Evolutionary conservation across 2,797 vertebrate genomes (phyloP), one percentile per base, ranked within the genome.

Genomic region (Capromys pilorides): DNA sequence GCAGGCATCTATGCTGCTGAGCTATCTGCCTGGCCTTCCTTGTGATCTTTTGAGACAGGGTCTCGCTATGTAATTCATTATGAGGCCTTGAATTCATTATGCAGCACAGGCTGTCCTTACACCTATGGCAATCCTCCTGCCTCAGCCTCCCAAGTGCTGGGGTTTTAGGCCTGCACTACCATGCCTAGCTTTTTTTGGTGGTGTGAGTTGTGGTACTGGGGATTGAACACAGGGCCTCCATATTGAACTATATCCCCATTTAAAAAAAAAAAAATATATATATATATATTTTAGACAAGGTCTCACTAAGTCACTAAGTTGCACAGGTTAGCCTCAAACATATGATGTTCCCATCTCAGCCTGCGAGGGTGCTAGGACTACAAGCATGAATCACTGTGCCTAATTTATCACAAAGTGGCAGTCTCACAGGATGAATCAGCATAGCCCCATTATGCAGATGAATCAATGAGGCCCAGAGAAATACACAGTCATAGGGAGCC

Each of bases 401-500:
- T 71, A 41, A 41, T 11, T 49, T 31, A 31, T 49, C 41, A 45
- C 41, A 49, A 77, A 59, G 82, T 57, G 80, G 83, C 16, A 36
- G n/a, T 77, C 11, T 77, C 71, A 54, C 94, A 77, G 91, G 39
- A 91, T 26, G 41, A 75, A 41, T 71, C 31, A 49, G 19, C 73
- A 45, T 21, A 64, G n/a, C 84, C n/a, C 89, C 71, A 10, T 88
- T 73, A 62, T 14, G 51, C 13, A 45, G 86, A 81, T 61, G 49
- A 94, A 61, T 49, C 85, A 90, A 41, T 59, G 61, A 87, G 66
- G 24, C 78, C 54, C 54, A 69, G 49, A 59, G 67, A 92, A 88
- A 5, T 10, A 80, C n/a, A 36, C 3, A 77, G 64, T 49, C n/a
- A 61, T 45, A 90, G 64, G 22, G 22, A 51, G 36, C 36, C 41